These are phyloP conservation scores for Geotrupes spiniger DNA, from an alignment of 2,888 invertebrate genomes.

Conservation along the genomic window DNA sequence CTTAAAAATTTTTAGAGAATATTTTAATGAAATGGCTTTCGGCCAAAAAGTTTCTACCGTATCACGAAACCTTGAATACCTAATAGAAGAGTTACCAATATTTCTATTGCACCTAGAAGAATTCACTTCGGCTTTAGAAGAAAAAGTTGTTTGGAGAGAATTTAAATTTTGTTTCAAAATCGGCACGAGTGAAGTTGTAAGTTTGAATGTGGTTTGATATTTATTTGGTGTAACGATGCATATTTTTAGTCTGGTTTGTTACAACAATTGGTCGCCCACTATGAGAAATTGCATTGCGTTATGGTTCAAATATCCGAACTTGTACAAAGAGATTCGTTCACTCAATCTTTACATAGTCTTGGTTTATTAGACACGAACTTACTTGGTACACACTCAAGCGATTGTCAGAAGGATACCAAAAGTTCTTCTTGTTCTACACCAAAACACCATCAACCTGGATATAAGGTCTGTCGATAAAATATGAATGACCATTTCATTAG, in stretches of 20 bases:
- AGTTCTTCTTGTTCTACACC: constrained; percentile 31
- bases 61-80: constrained; percentile 60
- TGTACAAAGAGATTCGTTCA: constrained; percentile 62
- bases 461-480: constrained; percentile 26
- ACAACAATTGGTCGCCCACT: constrained; percentile 53
- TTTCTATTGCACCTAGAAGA: constrained; percentile 62
- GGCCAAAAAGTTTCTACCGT: constrained; percentile 61
- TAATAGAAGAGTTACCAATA: constrained; percentile 62
- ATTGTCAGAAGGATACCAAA: constrained; percentile 23
- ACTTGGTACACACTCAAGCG: not conserved
- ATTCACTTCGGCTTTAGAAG: constrained; percentile 60
- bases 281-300: constrained; percentile 52
- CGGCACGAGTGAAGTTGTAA: constrained; percentile 65
- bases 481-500: constrained; percentile 22
- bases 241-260: constrained; percentile 54
- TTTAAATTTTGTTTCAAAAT: constrained; percentile 63
- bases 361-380: constrained; percentile 51
- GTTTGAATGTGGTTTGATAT: constrained; percentile 31
- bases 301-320: constrained; percentile 57
- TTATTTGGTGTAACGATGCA: not conserved
- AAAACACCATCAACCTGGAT: constrained; percentile 36
- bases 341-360: constrained; percentile 56
- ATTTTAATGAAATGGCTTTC: constrained; percentile 60
- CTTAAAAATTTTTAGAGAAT: constrained; percentile 56
- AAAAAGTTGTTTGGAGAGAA: constrained; percentile 60